Evolutionary conservation across 53 echinoderm and acorn worm genomes (phyloP).

Genomic region (Apostichopus leukothele): DNA sequence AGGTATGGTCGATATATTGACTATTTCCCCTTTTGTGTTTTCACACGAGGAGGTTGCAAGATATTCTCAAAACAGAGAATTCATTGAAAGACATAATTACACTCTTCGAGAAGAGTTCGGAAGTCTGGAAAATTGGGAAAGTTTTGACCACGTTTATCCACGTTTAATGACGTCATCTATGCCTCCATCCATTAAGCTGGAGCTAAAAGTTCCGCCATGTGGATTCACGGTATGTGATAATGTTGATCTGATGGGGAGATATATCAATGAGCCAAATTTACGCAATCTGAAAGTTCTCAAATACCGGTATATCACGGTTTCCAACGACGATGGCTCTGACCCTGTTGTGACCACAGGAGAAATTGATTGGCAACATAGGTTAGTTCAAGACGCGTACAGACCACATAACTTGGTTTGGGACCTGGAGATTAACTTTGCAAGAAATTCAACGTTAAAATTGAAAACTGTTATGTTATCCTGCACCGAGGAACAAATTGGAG

Average conservation of each 20-base stretch:
- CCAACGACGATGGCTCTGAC: slow-evolving; percentile 78
- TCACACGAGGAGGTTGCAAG: slow-evolving; percentile 52
- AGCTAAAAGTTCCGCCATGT: slow-evolving; percentile 66
- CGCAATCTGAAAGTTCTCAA: slow-evolving; percentile 54
- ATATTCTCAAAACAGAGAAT: slow-evolving; percentile 7
- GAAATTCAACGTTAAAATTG: slow-evolving; percentile 63
- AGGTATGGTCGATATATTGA: slow-evolving; percentile 69
- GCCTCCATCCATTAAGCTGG: slow-evolving; percentile 57
- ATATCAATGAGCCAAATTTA: slow-evolving; percentile 54
- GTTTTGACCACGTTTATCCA: slow-evolving; percentile 50
- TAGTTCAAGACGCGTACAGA: slow-evolving; percentile 66
- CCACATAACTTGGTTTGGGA: slow-evolving; percentile 80
- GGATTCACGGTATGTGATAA: slow-evolving; percentile 90
- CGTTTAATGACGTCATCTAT: slow-evolving; percentile 9
- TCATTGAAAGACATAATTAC: neutral
- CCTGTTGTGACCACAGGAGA: slow-evolving; percentile 60
- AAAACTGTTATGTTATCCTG: slow-evolving; percentile 67
- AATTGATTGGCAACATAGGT: slow-evolving; percentile 63
- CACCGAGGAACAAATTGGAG: slow-evolving; percentile 55
- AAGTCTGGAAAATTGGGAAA: slow-evolving; percentile 62
- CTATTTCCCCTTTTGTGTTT: slow-evolving; percentile 54
- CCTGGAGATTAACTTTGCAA: slow-evolving; percentile 49
- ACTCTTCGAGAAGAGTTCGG: slow-evolving; percentile 67
- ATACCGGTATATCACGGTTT: slow-evolving; percentile 73
- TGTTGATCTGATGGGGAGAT: slow-evolving; percentile 66